phyloP scores from a whole-genome alignment of 2,888 invertebrate species.

The Drosophila acutilabella region DNA sequence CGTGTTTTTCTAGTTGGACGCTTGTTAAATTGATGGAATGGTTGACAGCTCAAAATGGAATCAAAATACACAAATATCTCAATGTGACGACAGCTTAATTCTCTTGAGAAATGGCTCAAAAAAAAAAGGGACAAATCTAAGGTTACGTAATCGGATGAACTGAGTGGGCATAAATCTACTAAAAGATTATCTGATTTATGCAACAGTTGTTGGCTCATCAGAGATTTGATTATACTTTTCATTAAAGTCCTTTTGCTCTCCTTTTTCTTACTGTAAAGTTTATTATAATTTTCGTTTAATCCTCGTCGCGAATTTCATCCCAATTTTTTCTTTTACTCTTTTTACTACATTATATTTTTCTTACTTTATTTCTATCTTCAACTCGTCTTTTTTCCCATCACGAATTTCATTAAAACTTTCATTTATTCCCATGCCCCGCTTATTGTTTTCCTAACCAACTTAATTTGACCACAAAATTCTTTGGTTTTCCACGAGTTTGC shows the following conservation, averaged over 20 bases:
- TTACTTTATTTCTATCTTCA: no score
- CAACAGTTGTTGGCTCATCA: neutral
- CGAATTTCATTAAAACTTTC: neutral
- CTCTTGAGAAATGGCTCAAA: neutral
- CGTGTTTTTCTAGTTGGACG: constrained; percentile 16
- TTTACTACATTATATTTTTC: no score
- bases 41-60: constrained; percentile 29
- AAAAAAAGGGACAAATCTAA: neutral
- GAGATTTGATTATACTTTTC: neutral
- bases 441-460: neutral
- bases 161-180: neutral
- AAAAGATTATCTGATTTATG: no score
- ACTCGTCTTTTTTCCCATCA: no score
- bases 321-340: no score
- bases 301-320: neutral
- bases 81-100: constrained; percentile 47
- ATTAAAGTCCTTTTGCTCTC: neutral
- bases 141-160: neutral
- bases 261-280: no score
- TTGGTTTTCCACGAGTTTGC: constrained; percentile 46
- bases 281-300: neutral
- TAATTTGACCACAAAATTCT: constrained; percentile 44
- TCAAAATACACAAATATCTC: constrained; percentile 49
- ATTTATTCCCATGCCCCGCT: neutral
- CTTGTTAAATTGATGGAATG: constrained; percentile 26